Conservation (phyloP, 2,888 invertebrate species). For the Latheticus oryzae region DNA sequence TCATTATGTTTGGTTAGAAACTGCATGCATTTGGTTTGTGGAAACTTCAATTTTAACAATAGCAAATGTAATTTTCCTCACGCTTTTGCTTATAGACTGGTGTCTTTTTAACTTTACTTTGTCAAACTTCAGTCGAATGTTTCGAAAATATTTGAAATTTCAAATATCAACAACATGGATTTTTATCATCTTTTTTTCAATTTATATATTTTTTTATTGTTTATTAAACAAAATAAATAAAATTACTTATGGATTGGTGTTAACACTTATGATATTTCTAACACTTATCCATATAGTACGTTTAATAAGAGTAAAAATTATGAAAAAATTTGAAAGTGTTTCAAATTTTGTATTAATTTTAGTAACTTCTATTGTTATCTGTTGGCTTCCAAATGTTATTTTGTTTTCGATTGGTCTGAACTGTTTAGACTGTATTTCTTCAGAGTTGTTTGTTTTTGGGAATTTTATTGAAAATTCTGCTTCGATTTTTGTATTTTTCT, state of each 20-base stretch:
- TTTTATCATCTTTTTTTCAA: neutral
- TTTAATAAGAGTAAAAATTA: no score
- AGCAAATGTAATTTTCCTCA: conserved; percentile 1
- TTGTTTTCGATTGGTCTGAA: neutral
- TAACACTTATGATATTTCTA: no score
- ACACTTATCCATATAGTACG: no score
- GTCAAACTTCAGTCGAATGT: neutral
- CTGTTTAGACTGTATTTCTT: neutral
- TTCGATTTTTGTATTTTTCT: no score
- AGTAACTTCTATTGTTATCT: no score
- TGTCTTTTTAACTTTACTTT: neutral
- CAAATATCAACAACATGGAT: neutral
- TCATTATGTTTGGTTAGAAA: neutral
- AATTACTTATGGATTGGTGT: no score
- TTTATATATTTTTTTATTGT: conserved; percentile 8
- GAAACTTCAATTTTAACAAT: neutral
- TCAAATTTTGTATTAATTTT: no score
- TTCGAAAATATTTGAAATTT: neutral
- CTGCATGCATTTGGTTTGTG: conserved; percentile 5
- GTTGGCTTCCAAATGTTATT: no score
- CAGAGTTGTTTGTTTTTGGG: conserved; percentile 1
- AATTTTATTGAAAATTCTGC: no score
- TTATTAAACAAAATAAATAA: neutral
- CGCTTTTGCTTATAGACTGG: conserved; percentile 1
- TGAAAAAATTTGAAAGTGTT: no score